Evolutionary conservation across 2,888 invertebrate genomes (phyloP), one percentile per base, ranked within the genome.

Genomic region (Lepidocyrtinus sp.): DNA sequence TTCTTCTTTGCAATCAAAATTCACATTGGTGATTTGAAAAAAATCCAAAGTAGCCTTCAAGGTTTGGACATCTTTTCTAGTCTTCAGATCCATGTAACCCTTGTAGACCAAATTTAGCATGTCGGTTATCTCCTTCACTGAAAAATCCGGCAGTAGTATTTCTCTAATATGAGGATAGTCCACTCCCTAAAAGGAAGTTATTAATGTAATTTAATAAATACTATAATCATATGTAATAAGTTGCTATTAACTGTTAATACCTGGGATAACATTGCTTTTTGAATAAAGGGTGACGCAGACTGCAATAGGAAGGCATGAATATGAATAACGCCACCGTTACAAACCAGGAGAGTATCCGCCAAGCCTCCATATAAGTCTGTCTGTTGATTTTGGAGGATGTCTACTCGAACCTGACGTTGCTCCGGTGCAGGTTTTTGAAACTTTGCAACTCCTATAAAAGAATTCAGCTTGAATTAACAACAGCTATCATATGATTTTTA

Each of bases 91-190:
- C 27, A 72, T 70, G n/a, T 45, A 70, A 1, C 82, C 82, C 26
- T 70, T 75, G 75, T 82, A 82, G 12, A 82, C 36, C 1, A 82
- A 45, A 7, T 50, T 67, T 1, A 82, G 1, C 75, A 82, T 65
- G 46, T 24, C 26, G 22, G 65, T 61, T 2, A 82, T 68, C 61
- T 71, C 71, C 19, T 63, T 65, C n/a, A 75, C 15, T 2, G 65
- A 24, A 62, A 74, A 78, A 45, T 82, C 82, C 1, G 82, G 82
- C 2, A 82, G 22, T 1, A 78, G 1, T 15, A 82, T 46, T 19
- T 70, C 72, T 9, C 78, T 21, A 1, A 50, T 22, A 5, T n/a
- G 65, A 0, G 71, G 65, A 24, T 78, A 82, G 27, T 70, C 62
- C 19, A 67, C 78, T 7, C 82, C 82, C 82, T 82, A 61, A 17